Evolutionary conservation across 2,888 invertebrate species (phyloP).

Genomic region (Fragum fragum): DNA sequence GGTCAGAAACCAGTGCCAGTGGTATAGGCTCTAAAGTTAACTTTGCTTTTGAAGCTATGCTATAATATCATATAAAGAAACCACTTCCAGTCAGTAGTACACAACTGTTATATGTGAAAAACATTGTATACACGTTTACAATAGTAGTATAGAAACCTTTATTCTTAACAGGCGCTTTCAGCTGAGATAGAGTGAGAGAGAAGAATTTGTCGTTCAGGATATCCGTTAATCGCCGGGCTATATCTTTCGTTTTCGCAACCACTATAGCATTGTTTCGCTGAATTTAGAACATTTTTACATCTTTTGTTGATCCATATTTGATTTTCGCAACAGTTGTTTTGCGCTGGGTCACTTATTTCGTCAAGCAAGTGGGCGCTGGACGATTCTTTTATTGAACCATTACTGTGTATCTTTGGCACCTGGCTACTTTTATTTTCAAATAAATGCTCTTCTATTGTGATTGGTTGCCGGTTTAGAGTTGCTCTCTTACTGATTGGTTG

Average conservation of each 20-base stretch:
- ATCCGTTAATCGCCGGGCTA: background rate
- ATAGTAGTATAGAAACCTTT: too few species aligned
- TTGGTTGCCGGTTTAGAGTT: conserved; percentile 12
- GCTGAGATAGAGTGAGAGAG: conserved; percentile 10
- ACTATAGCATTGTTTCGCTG: conserved; percentile 2
- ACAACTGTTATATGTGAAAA: too few species aligned
- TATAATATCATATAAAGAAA: too few species aligned
- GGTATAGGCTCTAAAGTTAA: too few species aligned
- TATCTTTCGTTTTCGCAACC: conserved; percentile 12
- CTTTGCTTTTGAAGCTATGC: too few species aligned
- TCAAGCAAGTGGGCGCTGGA: background rate
- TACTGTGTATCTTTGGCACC: conserved; percentile 5
- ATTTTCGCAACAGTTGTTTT: conserved; percentile 10
- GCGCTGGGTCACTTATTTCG: background rate
- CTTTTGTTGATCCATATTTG: background rate
- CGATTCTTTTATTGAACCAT: conserved; percentile 11
- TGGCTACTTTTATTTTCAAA: background rate
- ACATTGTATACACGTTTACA: too few species aligned
- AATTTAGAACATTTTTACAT: conserved; percentile 10
- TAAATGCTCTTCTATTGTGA: conserved; percentile 19
- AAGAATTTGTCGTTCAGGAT: conserved; percentile 16
- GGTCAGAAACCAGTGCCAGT: too few species aligned
- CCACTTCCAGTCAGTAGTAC: too few species aligned
- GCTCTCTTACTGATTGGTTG: background rate
- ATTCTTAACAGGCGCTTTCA: conserved; percentile 11